Evolutionary conservation across 2,888 invertebrate species (phyloP).

Genomic region (Gastracanthus pulcherrimus): DNA sequence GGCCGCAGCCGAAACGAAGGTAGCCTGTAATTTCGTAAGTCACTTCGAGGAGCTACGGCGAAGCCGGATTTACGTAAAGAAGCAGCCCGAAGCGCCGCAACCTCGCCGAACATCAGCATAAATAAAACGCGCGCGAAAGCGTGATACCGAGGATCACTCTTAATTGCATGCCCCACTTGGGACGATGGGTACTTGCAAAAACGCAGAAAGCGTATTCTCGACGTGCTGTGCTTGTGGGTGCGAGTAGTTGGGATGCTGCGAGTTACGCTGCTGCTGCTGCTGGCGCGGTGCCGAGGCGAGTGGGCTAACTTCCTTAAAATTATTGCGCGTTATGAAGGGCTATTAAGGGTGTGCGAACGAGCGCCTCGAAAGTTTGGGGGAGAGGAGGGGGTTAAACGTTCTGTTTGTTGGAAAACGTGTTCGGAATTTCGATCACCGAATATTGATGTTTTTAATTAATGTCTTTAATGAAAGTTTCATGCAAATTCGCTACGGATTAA

Average conservation of each 20-base stretch:
- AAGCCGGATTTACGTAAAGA: slow-evolving; percentile 44
- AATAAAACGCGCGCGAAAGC: too few relatives aligned
- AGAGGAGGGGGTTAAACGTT: too few relatives aligned
- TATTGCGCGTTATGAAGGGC: background rate
- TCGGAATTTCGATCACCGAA: too few relatives aligned
- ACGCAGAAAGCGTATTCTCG: background rate
- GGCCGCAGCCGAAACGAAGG: slow-evolving; percentile 53
- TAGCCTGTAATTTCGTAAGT: slow-evolving; percentile 60
- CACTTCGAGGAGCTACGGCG: background rate
- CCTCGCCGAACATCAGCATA: background rate
- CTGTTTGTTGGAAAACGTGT: too few relatives aligned
- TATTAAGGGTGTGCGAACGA: background rate
- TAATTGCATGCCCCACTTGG: slow-evolving; percentile 55
- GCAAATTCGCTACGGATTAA: too few relatives aligned
- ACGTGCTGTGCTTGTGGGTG: background rate
- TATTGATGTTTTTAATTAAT: too few relatives aligned
- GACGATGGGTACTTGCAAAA: background rate
- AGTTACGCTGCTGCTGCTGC: too few relatives aligned
- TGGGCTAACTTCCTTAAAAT: background rate
- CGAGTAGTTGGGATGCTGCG: too few relatives aligned
- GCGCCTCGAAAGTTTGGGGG: too few relatives aligned
- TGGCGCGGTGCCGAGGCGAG: background rate
- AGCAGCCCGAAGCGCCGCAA: background rate
- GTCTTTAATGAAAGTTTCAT: too few relatives aligned
- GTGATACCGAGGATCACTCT: too few relatives aligned